phyloP scores from a whole-genome alignment of 2,113 vertebrate genomes.

The Epinephelus fuscoguttatus region DNA sequence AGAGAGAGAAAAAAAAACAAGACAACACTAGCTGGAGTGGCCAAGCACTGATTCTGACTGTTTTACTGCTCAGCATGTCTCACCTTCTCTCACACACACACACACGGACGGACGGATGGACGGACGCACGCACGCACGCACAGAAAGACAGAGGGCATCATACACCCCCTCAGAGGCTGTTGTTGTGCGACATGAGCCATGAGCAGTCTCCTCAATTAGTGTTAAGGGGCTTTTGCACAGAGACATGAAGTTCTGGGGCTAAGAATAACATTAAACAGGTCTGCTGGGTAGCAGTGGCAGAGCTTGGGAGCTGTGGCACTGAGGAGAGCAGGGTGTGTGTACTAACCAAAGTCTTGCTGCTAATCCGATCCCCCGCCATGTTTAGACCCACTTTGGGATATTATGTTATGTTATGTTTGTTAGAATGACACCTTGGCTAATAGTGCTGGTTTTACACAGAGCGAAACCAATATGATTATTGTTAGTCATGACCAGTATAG shows the following conservation, averaged over 20 bases:
- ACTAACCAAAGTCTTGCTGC: slow-evolving; percentile 56
- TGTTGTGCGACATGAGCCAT: slow-evolving; percentile 67
- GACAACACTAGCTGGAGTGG: slow-evolving; percentile 43
- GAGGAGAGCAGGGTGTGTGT: slow-evolving; percentile 47
- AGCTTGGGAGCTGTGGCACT: slow-evolving; percentile 42
- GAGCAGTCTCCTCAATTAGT: slow-evolving; percentile 77
- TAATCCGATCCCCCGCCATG: slow-evolving; percentile 74
- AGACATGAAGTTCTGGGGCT: slow-evolving; percentile 78
- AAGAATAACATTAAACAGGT: slow-evolving; percentile 78
- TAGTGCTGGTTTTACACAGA: slow-evolving; percentile 65
- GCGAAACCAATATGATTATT: slow-evolving; percentile 69
- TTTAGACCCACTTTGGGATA: slow-evolving; percentile 77
- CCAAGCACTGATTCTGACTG: slow-evolving; percentile 61
- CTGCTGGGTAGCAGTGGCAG: slow-evolving; percentile 48
- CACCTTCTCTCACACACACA: slow-evolving; percentile 63
- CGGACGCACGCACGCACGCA: background rate
- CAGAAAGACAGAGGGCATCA: slow-evolving; percentile 40
- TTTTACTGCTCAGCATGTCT: slow-evolving; percentile 50
- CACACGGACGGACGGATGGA: background rate
- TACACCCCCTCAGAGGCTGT: slow-evolving; percentile 51
- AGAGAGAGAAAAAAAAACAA: background rate
- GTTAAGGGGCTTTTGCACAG: slow-evolving; percentile 73
- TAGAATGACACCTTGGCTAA: slow-evolving; percentile 75
- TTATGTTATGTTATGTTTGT: slow-evolving; percentile 73
- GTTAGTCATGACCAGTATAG: slow-evolving; percentile 27